These are phyloP conservation scores for Athalia circularis DNA, from an alignment of 2,888 invertebrate species.

Conservation along the genomic window DNA sequence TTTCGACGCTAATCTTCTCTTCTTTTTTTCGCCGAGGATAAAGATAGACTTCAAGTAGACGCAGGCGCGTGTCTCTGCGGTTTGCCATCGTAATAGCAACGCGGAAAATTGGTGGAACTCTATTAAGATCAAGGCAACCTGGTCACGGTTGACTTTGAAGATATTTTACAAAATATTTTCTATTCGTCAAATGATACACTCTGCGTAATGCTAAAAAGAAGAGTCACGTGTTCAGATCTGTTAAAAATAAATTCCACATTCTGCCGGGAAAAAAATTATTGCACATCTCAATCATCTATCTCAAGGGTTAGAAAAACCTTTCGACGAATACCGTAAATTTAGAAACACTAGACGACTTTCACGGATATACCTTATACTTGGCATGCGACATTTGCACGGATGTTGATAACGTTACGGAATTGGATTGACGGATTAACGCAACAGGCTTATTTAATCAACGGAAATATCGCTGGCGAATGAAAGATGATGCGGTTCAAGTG, in stretches of 20 bases:
- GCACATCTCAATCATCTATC: no score
- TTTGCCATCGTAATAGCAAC: constrained; percentile 34
- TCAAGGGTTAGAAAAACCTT: no score
- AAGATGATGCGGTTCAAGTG: neutral
- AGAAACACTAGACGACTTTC: neutral
- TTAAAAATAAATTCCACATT: no score
- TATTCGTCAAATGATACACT: constrained; percentile 12
- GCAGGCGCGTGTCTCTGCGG: constrained; percentile 40
- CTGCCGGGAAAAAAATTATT: no score
- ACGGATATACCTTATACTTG: neutral
- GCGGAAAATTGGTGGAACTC: constrained; percentile 29
- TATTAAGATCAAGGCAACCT: constrained; percentile 37
- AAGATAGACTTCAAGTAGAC: constrained; percentile 39
- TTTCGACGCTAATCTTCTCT: neutral
- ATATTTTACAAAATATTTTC: constrained; percentile 14
- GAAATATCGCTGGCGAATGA: constrained; percentile 24
- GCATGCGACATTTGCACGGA: neutral
- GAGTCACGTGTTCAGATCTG: neutral
- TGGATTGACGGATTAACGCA: neutral
- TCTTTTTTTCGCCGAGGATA: constrained; percentile 7
- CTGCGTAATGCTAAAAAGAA: neutral
- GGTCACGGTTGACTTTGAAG: constrained; percentile 21
- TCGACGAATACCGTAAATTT: no score
- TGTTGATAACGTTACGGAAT: neutral
- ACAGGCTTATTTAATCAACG: constrained; percentile 10